These are phyloP conservation scores for Zenarchopterus dispar DNA, from an alignment of 2,797 vertebrate species.

Conservation along the genomic window DNA sequence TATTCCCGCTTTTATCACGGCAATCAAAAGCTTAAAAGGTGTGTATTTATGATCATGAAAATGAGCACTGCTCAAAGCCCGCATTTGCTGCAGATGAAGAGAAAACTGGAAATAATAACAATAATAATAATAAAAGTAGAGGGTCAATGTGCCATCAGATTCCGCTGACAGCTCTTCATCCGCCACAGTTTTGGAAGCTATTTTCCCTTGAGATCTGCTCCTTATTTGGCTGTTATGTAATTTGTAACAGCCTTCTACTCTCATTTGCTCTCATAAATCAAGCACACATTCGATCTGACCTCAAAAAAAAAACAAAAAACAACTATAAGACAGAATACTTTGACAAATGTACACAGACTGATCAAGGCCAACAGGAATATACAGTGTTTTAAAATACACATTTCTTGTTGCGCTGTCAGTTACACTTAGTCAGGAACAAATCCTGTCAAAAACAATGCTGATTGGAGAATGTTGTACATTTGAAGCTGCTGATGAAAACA, in stretches of 20 bases:
- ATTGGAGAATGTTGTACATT: constrained; percentile 49
- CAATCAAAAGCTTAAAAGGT: constrained; percentile 66
- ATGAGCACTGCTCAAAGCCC: constrained; percentile 58
- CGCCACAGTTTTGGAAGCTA: constrained; percentile 60
- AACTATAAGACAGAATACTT: constrained; percentile 36
- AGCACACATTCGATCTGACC: constrained; percentile 60
- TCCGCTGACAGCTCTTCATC: constrained; percentile 57
- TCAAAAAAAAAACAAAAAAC: constrained; percentile 67
- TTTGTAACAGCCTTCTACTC: constrained; percentile 55
- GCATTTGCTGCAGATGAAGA: constrained; percentile 51
- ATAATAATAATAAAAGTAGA: constrained; percentile 28
- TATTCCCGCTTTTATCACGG: constrained; percentile 69
- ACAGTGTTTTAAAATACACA: constrained; percentile 28
- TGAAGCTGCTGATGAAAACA: constrained; percentile 66
- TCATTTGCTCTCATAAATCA: constrained; percentile 61
- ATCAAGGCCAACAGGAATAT: constrained; percentile 37
- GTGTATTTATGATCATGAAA: constrained; percentile 73
- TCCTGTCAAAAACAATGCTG: constrained; percentile 24
- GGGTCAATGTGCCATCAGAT: constrained; percentile 48
- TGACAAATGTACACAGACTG: constrained; percentile 27
- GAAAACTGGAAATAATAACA: constrained; percentile 29
- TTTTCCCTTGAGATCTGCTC: constrained; percentile 55
- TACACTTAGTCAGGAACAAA: background rate
- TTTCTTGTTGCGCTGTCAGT: constrained; percentile 12
- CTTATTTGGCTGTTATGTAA: constrained; percentile 62